phyloP scores from a whole-genome alignment of 2,113 vertebrate genomes.

The Riparia riparia region DNA sequence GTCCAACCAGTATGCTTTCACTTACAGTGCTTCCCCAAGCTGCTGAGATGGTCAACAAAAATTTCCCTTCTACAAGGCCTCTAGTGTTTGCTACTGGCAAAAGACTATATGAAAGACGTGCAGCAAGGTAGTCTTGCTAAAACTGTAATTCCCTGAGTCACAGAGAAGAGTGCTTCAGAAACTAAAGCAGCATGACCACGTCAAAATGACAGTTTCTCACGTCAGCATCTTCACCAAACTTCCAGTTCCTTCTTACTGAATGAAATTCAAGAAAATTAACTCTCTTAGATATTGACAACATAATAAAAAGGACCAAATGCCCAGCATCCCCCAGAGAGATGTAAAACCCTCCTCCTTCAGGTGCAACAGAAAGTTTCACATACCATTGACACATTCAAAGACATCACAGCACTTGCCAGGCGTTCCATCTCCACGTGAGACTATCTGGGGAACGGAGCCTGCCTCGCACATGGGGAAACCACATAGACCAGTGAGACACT shows the following conservation, averaged over 20 bases:
- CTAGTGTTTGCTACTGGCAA: background rate
- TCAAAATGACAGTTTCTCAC: background rate
- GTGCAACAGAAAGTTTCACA: slow-evolving; percentile 69
- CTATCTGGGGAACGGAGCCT: slow-evolving; percentile 83
- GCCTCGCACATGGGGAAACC: slow-evolving; percentile 86
- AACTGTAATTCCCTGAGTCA: background rate
- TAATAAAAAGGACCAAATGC: background rate
- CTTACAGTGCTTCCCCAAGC: background rate
- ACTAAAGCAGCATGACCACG: background rate
- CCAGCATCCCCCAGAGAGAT: background rate
- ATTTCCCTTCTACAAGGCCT: background rate
- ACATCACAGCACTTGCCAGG: slow-evolving; percentile 93
- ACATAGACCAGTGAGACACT: slow-evolving; percentile 88
- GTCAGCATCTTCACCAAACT: background rate
- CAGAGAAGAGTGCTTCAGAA: background rate
- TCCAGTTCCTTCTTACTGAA: background rate
- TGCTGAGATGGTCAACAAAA: background rate
- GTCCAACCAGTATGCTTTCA: background rate
- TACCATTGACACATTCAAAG: slow-evolving; percentile 92
- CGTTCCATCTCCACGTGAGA: slow-evolving; percentile 86
- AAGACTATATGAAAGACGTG: background rate
- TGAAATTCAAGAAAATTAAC: background rate
- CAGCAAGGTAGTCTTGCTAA: background rate
- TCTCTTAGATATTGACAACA: background rate
- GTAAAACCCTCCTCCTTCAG: background rate